Evolutionary conservation across 2,888 invertebrate species (phyloP).

Genomic region (Colostygia pectinataria): DNA sequence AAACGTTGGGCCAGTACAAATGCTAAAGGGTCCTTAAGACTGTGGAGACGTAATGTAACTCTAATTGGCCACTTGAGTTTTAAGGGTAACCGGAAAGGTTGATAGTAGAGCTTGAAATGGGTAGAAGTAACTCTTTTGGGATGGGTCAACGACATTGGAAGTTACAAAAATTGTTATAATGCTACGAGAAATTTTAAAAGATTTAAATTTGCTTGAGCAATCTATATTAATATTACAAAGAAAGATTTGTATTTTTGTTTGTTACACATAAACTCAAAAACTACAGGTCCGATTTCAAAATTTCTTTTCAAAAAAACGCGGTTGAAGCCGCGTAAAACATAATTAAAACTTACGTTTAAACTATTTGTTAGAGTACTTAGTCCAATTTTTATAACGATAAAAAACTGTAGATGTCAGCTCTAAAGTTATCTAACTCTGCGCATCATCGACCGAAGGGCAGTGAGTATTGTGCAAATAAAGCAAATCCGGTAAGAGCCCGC

Average conservation of each 20-base stretch:
- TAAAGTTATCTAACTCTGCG: slow-evolving; percentile 37
- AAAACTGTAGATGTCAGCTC: no score
- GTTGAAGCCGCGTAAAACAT: no score
- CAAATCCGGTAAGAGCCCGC: slow-evolving; percentile 71
- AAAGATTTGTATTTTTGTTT: no score
- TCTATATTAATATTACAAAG: no score
- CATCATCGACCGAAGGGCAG: slow-evolving; percentile 44
- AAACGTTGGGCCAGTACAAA: slow-evolving; percentile 55
- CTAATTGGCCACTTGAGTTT: slow-evolving; percentile 79
- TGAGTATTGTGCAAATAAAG: slow-evolving; percentile 74
- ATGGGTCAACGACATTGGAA: neutral
- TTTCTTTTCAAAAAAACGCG: no score
- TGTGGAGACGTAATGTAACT: slow-evolving; percentile 57
- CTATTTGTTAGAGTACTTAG: neutral
- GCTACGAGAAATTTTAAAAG: no score
- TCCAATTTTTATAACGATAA: no score
- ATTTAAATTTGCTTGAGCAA: no score
- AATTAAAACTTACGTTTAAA: no score
- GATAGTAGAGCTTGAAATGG: slow-evolving; percentile 40
- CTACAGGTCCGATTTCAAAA: no score
- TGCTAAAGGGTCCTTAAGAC: slow-evolving; percentile 48
- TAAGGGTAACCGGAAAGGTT: slow-evolving; percentile 69
- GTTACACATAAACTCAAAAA: no score
- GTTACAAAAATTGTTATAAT: no score
- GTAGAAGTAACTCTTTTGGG: slow-evolving; percentile 31